Evolutionary conservation across 2,113 vertebrate genomes (phyloP).

Genomic region (Colaptes auratus): DNA sequence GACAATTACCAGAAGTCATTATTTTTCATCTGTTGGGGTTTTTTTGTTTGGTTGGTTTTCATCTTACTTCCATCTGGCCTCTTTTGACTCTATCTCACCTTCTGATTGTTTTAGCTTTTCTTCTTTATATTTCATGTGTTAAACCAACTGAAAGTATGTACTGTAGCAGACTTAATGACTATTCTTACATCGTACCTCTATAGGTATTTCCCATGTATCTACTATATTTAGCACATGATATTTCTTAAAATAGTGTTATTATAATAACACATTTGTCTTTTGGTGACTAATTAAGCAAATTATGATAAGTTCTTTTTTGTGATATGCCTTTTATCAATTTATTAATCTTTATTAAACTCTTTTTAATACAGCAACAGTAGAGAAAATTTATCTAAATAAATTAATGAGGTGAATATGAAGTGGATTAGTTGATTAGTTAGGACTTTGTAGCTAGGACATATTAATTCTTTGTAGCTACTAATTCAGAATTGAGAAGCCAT

Average conservation of each 20-base stretch:
- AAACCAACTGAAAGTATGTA: background rate
- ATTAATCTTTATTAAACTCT: background rate
- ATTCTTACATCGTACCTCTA: background rate
- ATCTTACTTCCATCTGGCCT: background rate
- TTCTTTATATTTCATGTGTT: background rate
- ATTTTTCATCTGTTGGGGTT: background rate
- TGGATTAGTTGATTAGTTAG: conserved; percentile 14
- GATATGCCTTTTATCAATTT: background rate
- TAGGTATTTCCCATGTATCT: background rate
- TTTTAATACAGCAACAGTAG: background rate
- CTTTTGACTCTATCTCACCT: background rate
- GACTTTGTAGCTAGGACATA: background rate
- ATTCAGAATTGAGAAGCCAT: background rate
- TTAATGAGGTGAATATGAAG: background rate
- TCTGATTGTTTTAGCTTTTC: background rate
- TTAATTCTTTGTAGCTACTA: background rate
- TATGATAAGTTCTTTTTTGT: background rate
- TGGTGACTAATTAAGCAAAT: background rate
- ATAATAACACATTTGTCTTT: background rate
- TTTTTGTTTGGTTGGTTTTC: background rate
- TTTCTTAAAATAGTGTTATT: background rate
- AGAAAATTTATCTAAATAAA: conserved; percentile 3
- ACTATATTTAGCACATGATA: background rate
- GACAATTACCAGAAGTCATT: background rate
- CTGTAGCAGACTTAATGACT: background rate